A percentile compares a stretch with the other conserved stretches of the same genome.
phyloP scores from a whole-genome alignment of 2,888 invertebrate genomes.

The Arrhopalites spinosus region DNA sequence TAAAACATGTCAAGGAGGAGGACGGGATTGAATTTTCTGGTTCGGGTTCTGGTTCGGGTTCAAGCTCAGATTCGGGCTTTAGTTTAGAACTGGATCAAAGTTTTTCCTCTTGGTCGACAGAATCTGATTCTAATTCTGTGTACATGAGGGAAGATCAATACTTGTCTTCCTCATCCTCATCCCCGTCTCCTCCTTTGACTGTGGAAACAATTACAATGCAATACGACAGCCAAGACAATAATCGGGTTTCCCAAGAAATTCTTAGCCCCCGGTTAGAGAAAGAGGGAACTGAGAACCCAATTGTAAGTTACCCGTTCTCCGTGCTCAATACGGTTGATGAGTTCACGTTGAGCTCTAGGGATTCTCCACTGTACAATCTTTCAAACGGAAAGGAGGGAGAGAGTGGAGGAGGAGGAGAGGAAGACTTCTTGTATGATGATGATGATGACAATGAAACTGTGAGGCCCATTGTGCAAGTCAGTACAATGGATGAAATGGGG shows the following conservation, averaged over 20 bases:
- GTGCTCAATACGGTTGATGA: constrained; percentile 31
- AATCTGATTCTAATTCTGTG: constrained; percentile 24
- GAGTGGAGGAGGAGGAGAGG: background rate
- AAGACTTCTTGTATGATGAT: constrained; percentile 15
- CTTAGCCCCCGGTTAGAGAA: constrained; percentile 25
- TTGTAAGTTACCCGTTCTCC: constrained; percentile 12
- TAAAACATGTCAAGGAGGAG: constrained; percentile 19
- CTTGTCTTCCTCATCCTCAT: constrained; percentile 16
- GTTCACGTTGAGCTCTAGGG: constrained; percentile 23
- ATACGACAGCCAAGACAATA: constrained; percentile 27
- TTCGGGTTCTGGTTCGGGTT: constrained; percentile 4
- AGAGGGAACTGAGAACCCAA: constrained; percentile 16
- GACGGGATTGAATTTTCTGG: constrained; percentile 25
- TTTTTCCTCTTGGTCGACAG: no score
- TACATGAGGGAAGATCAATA: constrained; percentile 18
- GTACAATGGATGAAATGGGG: constrained; percentile 26
- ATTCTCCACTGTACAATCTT: constrained; percentile 15
- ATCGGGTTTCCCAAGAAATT: constrained; percentile 24
- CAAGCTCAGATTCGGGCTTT: background rate
- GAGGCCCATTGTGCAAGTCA: constrained; percentile 22
- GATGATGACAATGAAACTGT: constrained; percentile 33
- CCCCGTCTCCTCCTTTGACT: constrained; percentile 19
- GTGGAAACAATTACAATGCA: constrained; percentile 31
- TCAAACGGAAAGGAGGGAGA: background rate
- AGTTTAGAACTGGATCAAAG: no score